Evolutionary conservation across 2,113 vertebrate species (phyloP).

Genomic region (Microcebus ravelobensis): DNA sequence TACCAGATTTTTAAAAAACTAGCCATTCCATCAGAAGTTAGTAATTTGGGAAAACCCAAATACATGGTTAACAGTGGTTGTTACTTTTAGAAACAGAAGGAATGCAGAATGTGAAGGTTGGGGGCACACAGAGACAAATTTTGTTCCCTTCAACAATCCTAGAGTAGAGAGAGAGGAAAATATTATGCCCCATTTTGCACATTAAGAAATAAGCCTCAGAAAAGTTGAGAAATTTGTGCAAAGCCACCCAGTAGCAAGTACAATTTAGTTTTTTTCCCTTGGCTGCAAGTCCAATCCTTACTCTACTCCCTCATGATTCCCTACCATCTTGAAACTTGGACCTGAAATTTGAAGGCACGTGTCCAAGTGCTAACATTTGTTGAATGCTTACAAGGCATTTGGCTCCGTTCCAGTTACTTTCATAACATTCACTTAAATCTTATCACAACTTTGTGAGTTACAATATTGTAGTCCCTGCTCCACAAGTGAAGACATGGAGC

Average conservation of each 20-base stretch:
- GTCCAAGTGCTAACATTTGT: neutral
- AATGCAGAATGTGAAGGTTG: slow-evolving; percentile 31
- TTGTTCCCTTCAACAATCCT: neutral
- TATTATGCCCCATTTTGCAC: neutral
- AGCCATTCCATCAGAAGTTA: neutral
- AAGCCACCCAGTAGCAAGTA: neutral
- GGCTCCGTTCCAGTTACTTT: neutral
- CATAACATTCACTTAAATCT: neutral
- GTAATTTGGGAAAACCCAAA: slow-evolving; percentile 12
- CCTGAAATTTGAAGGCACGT: neutral
- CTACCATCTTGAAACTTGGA: slow-evolving; percentile 2
- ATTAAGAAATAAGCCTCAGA: slow-evolving; percentile 8
- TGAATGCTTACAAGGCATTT: neutral
- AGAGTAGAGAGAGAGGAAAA: neutral
- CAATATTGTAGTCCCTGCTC: neutral
- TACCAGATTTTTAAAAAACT: neutral
- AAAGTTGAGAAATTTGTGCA: neutral
- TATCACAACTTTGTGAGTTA: neutral
- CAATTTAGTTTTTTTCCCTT: neutral
- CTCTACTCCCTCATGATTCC: neutral
- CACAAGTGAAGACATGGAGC: slow-evolving; percentile 3
- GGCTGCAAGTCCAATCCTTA: neutral
- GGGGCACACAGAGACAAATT: neutral
- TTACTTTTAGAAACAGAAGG: slow-evolving; percentile 37
- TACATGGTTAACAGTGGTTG: neutral